A percentile compares a stretch with the other conserved stretches of the same genome.
phyloP scores from a whole-genome alignment of 2,888 invertebrate genomes.

The Mythimna impura region DNA sequence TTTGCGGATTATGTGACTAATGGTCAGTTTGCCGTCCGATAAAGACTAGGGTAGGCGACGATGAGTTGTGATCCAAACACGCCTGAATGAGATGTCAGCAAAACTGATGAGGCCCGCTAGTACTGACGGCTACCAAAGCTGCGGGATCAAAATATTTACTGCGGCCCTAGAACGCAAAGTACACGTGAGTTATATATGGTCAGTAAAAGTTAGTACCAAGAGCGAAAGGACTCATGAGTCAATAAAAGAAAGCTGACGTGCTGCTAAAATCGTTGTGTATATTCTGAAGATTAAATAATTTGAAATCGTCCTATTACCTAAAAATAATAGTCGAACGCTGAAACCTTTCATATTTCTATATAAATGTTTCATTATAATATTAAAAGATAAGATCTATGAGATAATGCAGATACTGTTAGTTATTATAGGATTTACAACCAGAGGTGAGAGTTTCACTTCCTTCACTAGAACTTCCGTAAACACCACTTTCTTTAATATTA shows the following conservation, averaged over 20 bases:
- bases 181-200: no score
- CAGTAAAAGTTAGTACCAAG: no score
- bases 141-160: not conserved
- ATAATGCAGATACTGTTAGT: constrained; percentile 17
- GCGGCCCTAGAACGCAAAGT: not conserved
- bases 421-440: constrained; percentile 42
- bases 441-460: constrained; percentile 67
- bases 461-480: constrained; percentile 68
- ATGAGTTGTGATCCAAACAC: no score
- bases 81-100: no score
- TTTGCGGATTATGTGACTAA: no score
- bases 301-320: not conserved
- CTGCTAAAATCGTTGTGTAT: not conserved
- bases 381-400: constrained; percentile 13
- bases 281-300: not conserved
- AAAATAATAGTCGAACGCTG: not conserved
- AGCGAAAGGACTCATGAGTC: no score
- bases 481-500: constrained; percentile 56
- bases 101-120: no score
- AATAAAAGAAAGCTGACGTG: not conserved
- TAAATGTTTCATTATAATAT: constrained; percentile 3
- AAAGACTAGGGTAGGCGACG: no score
- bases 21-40: no score
- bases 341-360: constrained; percentile 5
- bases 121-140: no score